Conservation (phyloP, 2,888 invertebrate genomes). For the Polydrusus tereticollis region DNA sequence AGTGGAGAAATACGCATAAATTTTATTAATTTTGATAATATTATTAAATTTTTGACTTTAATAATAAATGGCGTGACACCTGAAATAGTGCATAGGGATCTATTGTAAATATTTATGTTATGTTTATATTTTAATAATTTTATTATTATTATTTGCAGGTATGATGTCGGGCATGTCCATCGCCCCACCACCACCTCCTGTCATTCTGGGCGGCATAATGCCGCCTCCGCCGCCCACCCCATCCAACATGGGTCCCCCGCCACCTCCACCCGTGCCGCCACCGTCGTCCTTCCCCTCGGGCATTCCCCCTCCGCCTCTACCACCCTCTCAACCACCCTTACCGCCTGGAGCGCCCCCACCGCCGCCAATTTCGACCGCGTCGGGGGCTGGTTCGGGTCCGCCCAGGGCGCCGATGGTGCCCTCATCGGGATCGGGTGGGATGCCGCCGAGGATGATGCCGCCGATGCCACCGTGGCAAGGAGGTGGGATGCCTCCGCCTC, state of each 20-base stretch:
- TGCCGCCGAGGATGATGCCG: slow-evolving; percentile 61
- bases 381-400: slow-evolving; percentile 56
- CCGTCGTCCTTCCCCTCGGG: slow-evolving; percentile 74
- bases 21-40: background rate
- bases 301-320: slow-evolving; percentile 76
- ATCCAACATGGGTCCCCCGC: slow-evolving; percentile 78
- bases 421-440: slow-evolving; percentile 35
- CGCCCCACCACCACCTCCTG: slow-evolving; percentile 71
- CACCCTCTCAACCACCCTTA: slow-evolving; percentile 75
- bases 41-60: too few relatives aligned
- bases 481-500: slow-evolving; percentile 53
- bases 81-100: too few relatives aligned
- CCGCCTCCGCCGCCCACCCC: slow-evolving; percentile 83
- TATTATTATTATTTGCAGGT: slow-evolving; percentile 61
- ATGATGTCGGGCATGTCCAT: slow-evolving; percentile 68
- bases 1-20: too few relatives aligned
- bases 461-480: slow-evolving; percentile 62
- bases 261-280: slow-evolving; percentile 80
- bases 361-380: slow-evolving; percentile 69
- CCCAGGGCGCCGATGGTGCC: slow-evolving; percentile 66
- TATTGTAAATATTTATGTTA: too few relatives aligned
- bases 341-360: slow-evolving; percentile 77
- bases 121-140: background rate
- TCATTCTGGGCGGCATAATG: slow-evolving; percentile 75
- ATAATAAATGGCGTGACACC: too few relatives aligned